Evolutionary conservation across 2,797 vertebrate species (phyloP).

Genomic region (Nyctalus aviator): DNA sequence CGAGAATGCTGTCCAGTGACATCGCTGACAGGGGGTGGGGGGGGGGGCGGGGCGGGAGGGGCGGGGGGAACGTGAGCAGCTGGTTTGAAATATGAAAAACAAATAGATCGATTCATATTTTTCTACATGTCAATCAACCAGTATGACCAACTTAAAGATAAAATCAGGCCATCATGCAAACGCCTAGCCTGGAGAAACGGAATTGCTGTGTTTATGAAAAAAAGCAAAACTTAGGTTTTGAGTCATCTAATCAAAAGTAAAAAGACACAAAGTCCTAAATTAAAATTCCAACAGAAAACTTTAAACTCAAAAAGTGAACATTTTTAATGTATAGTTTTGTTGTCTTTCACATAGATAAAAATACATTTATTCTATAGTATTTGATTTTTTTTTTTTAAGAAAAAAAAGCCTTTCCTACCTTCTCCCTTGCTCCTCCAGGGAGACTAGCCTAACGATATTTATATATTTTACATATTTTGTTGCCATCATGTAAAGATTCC

Average conservation of each 20-base stretch:
- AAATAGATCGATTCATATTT: neutral
- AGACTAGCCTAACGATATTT: neutral
- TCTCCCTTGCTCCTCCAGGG: too few relatives aligned
- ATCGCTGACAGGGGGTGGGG: fast-evolving
- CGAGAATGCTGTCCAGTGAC: fast-evolving
- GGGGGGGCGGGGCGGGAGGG: too few relatives aligned
- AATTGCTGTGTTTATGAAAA: neutral
- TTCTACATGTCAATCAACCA: neutral
- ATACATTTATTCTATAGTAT: too few relatives aligned
- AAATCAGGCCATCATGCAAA: neutral
- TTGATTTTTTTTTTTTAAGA: neutral
- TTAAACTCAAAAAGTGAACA: neutral
- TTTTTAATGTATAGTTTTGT: neutral
- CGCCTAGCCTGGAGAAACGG: fast-evolving
- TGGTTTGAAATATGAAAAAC: neutral
- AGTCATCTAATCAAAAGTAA: neutral
- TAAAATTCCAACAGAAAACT: neutral
- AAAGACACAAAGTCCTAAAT: neutral
- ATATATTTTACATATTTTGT: fast-evolving
- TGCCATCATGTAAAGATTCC: fast-evolving
- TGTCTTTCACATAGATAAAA: neutral
- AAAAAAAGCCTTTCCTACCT: neutral
- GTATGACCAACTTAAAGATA: neutral
- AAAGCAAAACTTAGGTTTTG: neutral
- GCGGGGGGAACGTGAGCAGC: fast-evolving